A percentile compares a stretch with the other conserved stretches of the same genome.
phyloP scores from a whole-genome alignment of 2,888 invertebrate genomes.

The Bursaphelenchus okinawaensis region DNA sequence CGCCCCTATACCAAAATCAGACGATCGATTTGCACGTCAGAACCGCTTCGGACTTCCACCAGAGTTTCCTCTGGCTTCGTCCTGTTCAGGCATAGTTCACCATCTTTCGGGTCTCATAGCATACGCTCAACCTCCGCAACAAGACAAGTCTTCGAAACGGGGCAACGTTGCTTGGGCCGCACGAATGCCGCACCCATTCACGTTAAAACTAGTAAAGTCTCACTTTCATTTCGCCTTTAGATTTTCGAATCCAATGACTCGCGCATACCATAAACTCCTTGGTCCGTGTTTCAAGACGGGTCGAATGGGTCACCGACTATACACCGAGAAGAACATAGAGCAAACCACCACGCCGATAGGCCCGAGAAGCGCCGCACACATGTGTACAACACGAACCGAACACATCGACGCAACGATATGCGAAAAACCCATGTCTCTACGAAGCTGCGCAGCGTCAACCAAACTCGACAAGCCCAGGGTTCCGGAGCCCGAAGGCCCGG shows the following conservation, averaged over 20 bases:
- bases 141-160: constrained; percentile 61
- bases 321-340: constrained; percentile 20
- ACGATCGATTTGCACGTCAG: constrained; percentile 77
- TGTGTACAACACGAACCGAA: constrained; percentile 4
- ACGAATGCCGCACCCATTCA: constrained; percentile 18
- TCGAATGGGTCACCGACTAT: constrained; percentile 61
- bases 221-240: constrained; percentile 69
- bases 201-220: constrained; percentile 58
- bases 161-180: constrained; percentile 64
- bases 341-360: constrained; percentile 12
- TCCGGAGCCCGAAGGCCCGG: background rate
- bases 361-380: constrained; percentile 5
- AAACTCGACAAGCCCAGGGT: background rate
- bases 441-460: constrained; percentile 6
- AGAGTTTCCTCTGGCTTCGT: constrained; percentile 69
- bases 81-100: constrained; percentile 72
- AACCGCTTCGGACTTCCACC: constrained; percentile 71
- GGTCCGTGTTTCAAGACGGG: constrained; percentile 76
- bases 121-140: constrained; percentile 66
- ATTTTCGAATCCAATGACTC: constrained; percentile 67
- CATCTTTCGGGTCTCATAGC: constrained; percentile 72
- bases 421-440: background rate
- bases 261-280: constrained; percentile 71
- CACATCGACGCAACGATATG: background rate
- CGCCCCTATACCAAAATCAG: constrained; percentile 71